Percentiles rank a stretch among this genome's conserved stretches.
Evolutionary conservation across 2,113 vertebrate genomes (phyloP).

Genomic region (Monarcha castaneiventris): DNA sequence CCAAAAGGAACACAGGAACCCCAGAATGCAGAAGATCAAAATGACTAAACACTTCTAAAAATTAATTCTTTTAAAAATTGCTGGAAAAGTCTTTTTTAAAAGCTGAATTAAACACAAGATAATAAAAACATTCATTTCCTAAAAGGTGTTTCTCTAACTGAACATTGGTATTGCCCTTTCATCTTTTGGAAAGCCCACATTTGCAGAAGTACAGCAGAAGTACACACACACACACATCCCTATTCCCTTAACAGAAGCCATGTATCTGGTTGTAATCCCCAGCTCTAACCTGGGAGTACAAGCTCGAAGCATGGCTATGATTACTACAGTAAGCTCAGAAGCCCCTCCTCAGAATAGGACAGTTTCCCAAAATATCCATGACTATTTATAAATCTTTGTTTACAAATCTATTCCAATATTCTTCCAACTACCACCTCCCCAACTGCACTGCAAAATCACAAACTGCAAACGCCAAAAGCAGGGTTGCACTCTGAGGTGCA

Average conservation of each 20-base stretch:
- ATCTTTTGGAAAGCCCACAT: not conserved
- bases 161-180: not conserved
- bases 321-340: not conserved
- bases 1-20: not conserved
- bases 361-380: not conserved
- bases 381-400: not conserved
- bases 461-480: not conserved
- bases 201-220: not conserved
- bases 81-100: not conserved
- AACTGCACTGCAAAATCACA: not conserved
- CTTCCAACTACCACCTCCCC: not conserved
- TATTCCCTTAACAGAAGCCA: not conserved
- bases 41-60: not conserved
- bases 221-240: not conserved
- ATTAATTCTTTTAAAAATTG: not conserved
- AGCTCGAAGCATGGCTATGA: not conserved
- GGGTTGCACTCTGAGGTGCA: rapidly evolving
- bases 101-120: not conserved
- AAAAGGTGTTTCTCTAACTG: not conserved
- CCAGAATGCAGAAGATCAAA: not conserved
- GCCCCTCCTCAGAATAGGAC: not conserved
- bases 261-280: not conserved
- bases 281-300: not conserved
- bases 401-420: not conserved
- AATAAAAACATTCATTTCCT: not conserved